These are phyloP conservation scores for Mimachlamys varia DNA, from an alignment of 2,888 invertebrate species.

Conservation along the genomic window DNA sequence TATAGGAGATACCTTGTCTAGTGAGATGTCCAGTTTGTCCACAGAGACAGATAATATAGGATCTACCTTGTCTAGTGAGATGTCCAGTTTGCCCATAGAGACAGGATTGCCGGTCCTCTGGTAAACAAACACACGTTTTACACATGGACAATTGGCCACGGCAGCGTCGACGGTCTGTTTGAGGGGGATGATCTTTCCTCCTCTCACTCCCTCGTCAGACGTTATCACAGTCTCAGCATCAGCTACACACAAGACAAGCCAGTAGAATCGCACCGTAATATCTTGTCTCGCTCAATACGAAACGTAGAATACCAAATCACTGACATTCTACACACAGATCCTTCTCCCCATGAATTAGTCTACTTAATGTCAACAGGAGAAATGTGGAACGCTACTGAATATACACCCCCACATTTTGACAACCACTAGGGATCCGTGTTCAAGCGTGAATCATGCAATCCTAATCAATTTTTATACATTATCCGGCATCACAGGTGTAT, in stretches of 20 bases:
- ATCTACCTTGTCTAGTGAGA: constrained; percentile 79
- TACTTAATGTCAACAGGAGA: too few relatives aligned
- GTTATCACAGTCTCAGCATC: constrained; percentile 82
- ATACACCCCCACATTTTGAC: too few relatives aligned
- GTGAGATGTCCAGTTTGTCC: constrained; percentile 76
- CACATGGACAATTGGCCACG: constrained; percentile 78
- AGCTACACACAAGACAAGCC: too few relatives aligned
- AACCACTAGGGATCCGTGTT: too few relatives aligned
- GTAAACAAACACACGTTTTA: constrained; percentile 81
- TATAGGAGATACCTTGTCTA: constrained; percentile 77
- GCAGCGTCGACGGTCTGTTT: constrained; percentile 82
- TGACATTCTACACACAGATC: neutral
- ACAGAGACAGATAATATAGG: constrained; percentile 74
- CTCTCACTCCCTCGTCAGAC: constrained; percentile 81
- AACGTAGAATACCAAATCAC: too few relatives aligned
- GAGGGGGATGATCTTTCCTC: constrained; percentile 80
- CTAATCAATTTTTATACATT: too few relatives aligned
- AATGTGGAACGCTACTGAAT: too few relatives aligned
- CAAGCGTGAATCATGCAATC: too few relatives aligned
- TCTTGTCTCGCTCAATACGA: too few relatives aligned
- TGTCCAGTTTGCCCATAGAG: constrained; percentile 78
- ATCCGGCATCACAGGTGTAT: too few relatives aligned
- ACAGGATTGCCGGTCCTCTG: constrained; percentile 79
- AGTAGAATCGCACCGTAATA: too few relatives aligned
- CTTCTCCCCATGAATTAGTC: too few relatives aligned